These are phyloP conservation scores for Portevinia maculata DNA, from an alignment of 2,888 invertebrate genomes.

Conservation along the genomic window DNA sequence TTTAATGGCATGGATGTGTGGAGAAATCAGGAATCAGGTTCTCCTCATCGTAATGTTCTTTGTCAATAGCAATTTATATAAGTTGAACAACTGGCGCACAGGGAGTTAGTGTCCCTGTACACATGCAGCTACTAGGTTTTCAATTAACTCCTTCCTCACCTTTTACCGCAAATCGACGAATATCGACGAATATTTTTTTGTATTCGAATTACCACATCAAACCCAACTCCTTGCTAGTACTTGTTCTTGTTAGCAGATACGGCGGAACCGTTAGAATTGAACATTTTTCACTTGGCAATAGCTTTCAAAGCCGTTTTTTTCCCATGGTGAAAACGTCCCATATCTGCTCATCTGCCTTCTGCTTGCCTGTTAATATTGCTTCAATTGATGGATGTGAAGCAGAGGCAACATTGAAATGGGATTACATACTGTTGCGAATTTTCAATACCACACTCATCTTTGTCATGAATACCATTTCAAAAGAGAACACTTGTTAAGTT, in stretches of 20 bases:
- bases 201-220: conserved; percentile 12
- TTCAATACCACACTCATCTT: conserved; percentile 59
- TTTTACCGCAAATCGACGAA: conserved; percentile 40
- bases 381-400: conserved; percentile 51
- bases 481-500: neutral
- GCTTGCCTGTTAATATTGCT: conserved; percentile 24
- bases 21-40: conserved; percentile 47
- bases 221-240: neutral
- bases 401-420: conserved; percentile 29
- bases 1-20: conserved; percentile 31
- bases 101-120: neutral
- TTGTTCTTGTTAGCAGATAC: conserved; percentile 8
- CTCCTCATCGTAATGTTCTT: conserved; percentile 14
- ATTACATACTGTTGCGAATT: conserved; percentile 58
- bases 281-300: conserved; percentile 62
- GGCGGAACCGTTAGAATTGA: conserved; percentile 43
- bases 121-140: conserved; percentile 40
- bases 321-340: conserved; percentile 42
- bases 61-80: conserved; percentile 34
- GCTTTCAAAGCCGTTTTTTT: conserved; percentile 43
- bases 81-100: neutral
- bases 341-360: neutral
- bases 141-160: conserved; percentile 63
- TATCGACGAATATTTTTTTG: conserved; percentile 2
- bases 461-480: conserved; percentile 26